Conservation (phyloP, 2,888 invertebrate species). For the Fragum sueziense region DNA sequence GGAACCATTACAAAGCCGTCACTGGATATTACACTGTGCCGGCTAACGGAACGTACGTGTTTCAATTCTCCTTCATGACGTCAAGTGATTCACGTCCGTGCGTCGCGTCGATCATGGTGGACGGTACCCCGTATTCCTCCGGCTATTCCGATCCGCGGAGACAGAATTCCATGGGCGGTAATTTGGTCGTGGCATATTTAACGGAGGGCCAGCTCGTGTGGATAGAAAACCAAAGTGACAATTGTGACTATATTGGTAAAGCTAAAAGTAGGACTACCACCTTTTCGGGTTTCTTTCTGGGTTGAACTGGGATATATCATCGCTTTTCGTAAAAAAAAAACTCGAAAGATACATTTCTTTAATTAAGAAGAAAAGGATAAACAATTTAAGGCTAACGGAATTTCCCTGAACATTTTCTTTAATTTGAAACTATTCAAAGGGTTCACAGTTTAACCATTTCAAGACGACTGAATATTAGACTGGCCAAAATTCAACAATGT, state of each 20-base stretch:
- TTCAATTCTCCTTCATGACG: not conserved
- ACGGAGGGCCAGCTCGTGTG: not conserved
- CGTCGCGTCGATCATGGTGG: not conserved
- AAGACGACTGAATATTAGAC: no score
- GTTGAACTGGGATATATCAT: no score
- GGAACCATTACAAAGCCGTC: not conserved
- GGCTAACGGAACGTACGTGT: not conserved
- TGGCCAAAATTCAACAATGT: no score
- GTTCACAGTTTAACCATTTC: no score
- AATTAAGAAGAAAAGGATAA: no score
- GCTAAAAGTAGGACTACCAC: not conserved
- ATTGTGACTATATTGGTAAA: not conserved
- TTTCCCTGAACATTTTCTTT: no score
- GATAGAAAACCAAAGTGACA: not conserved
- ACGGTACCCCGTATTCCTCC: not conserved
- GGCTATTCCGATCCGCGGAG: not conserved
- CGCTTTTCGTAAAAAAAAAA: no score
- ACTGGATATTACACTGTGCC: not conserved
- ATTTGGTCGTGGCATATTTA: not conserved
- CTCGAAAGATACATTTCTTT: no score
- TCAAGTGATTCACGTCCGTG: not conserved
- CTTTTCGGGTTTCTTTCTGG: not conserved
- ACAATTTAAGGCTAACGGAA: no score
- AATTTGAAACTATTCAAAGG: no score
- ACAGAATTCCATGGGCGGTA: constrained; percentile 4